Percentiles rank a stretch among this genome's conserved stretches.
These are phyloP conservation scores for Halotydeus destructor DNA, from an alignment of 1,140 invertebrate genomes.

Conservation along the genomic window DNA sequence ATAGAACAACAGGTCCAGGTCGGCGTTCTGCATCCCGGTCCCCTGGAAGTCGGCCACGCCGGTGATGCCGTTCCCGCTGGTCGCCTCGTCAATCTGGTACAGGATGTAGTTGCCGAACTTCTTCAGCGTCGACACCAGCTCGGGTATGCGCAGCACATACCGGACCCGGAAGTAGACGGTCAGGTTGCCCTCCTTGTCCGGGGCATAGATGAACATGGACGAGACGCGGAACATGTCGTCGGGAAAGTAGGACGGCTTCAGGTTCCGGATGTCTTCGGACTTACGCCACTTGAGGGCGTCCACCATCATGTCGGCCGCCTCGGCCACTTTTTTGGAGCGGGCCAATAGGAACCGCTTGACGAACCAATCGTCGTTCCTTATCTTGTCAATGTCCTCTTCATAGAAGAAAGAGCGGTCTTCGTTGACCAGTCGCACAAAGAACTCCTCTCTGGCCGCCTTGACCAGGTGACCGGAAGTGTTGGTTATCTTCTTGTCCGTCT, in stretches of 20 bases:
- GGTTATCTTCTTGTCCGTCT: no score
- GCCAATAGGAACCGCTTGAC: slow-evolving; percentile 14
- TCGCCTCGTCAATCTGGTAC: slow-evolving; percentile 2
- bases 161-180: slow-evolving; percentile 12
- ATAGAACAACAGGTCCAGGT: slow-evolving; percentile 15
- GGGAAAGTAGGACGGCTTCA: slow-evolving; percentile 12
- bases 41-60: slow-evolving; percentile 10
- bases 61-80: slow-evolving; percentile 9
- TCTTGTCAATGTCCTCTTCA: slow-evolving; percentile 12
- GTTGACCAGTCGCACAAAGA: no score
- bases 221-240: slow-evolving; percentile 11
- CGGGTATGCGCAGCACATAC: slow-evolving; percentile 5
- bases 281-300: slow-evolving; percentile 5
- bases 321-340: slow-evolving; percentile 5
- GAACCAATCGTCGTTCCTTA: slow-evolving; percentile 16
- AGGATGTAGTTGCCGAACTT: slow-evolving; percentile 3
- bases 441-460: no score
- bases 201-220: slow-evolving; percentile 8
- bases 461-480: no score
- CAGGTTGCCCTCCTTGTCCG: slow-evolving; percentile 10
- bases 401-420: no score
- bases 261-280: neutral
- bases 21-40: slow-evolving; percentile 5
- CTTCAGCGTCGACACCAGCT: slow-evolving; percentile 5
- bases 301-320: slow-evolving; percentile 23